A percentile compares a stretch with the other conserved stretches of the same genome.
These are phyloP conservation scores for Lasioglossum marginatum DNA, from an alignment of 2,888 invertebrate genomes.

Conservation along the genomic window DNA sequence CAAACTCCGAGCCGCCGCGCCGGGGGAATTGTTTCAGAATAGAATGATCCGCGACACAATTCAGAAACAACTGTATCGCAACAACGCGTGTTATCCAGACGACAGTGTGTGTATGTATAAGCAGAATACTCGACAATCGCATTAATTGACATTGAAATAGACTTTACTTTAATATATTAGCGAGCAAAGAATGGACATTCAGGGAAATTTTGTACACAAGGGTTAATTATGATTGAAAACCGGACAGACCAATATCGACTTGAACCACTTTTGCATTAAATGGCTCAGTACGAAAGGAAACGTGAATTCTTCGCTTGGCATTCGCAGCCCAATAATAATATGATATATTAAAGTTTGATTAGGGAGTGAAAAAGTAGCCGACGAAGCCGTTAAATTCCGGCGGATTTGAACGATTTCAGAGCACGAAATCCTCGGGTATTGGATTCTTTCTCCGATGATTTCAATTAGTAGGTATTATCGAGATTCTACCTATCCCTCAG, in stretches of 20 bases:
- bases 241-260: too few species aligned
- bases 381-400: not conserved
- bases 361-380: not conserved
- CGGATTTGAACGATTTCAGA: not conserved
- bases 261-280: too few species aligned
- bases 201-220: too few species aligned
- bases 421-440: not conserved
- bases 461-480: conserved; percentile 28
- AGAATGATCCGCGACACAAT: not conserved
- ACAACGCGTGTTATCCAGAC: not conserved
- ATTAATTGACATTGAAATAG: too few species aligned
- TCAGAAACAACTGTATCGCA: not conserved
- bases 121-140: too few species aligned
- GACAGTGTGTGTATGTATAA: too few species aligned
- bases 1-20: not conserved
- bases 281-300: too few species aligned
- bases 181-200: too few species aligned
- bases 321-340: not conserved
- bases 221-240: too few species aligned
- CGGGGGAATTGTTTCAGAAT: conserved; percentile 2
- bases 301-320: too few species aligned
- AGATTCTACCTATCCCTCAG: not conserved
- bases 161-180: too few species aligned
- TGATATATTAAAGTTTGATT: not conserved
- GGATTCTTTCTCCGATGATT: not conserved